Conservation (phyloP, 2,113 vertebrate species). For the Mungos mungo region DNA sequence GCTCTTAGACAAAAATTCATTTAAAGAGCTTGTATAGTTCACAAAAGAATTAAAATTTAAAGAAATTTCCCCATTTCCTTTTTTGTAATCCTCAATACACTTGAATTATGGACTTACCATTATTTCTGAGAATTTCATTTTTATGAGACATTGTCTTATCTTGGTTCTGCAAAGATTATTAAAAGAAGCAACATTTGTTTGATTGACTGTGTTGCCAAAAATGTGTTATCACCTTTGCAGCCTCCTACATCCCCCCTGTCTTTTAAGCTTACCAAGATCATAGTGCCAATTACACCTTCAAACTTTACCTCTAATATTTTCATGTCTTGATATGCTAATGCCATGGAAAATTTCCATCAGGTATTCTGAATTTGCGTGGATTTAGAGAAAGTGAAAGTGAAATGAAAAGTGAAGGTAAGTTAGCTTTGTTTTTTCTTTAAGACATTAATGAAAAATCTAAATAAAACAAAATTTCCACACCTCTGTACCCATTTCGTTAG, state of each 20-base stretch:
- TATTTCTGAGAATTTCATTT: constrained; percentile 45
- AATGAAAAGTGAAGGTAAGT: background rate
- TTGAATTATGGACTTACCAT: constrained; percentile 30
- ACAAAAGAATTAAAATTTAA: constrained; percentile 19
- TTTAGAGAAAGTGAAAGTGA: background rate
- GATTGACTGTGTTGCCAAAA: constrained; percentile 25
- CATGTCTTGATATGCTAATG: background rate
- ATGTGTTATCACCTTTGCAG: background rate
- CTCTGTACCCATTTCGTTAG: background rate
- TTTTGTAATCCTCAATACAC: background rate
- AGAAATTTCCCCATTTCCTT: background rate
- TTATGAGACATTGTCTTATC: constrained; percentile 55
- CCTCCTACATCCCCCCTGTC: background rate
- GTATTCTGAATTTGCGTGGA: constrained; percentile 4
- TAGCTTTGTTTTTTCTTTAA: background rate
- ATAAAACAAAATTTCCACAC: background rate
- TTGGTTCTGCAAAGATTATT: background rate
- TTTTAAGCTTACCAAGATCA: background rate
- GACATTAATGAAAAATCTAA: background rate
- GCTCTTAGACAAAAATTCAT: background rate
- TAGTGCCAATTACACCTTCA: background rate
- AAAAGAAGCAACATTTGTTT: constrained; percentile 43
- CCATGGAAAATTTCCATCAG: background rate
- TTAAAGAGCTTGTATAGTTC: background rate
- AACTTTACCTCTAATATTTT: background rate